Evolutionary conservation across 1,140 invertebrate genomes (phyloP), one percentile per base, ranked within the genome.

Genomic region (Atta texana): DNA sequence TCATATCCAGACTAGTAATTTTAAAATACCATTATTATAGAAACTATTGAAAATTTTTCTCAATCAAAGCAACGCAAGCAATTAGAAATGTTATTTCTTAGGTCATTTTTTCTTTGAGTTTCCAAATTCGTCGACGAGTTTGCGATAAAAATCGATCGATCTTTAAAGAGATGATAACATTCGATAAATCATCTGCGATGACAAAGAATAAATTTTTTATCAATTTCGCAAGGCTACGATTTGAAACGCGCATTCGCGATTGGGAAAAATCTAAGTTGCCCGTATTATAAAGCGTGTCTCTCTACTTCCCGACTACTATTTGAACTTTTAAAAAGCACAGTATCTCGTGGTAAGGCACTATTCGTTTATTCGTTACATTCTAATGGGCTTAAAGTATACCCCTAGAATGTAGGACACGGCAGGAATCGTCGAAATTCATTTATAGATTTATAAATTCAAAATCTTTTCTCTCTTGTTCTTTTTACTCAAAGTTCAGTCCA

Each of bases 281-380:
- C 24, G 24, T 49, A n/a, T 61, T 66, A 14, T 31, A 44, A 34
- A 82, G 28, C 80, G 66, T 21, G 10, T 61, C 44, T 31, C 34
- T 39, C 31, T 81, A 55, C n/a, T 69, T 31, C 34, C 78, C 51
- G 28, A 61, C 24, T 84, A 61, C 24, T 84, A 75, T 75, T 84
- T 75, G 55, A 85, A 78, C 59, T 53, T 85, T 69, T 21, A 12
- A 64, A 85, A 85, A 85, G 59, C 82, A 28, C 74, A 80, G 39
- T 78, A 66, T 84, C 69, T 78, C 74, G 10, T 53, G 59, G 59
- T 76, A 78, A 85, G 82, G 75, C 75, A 77, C 82, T 85, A 80
- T 78, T 80, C 39, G 28, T 55, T 85, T 59, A 85, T 66, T 77
- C 21, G 8, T 85, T 80, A 85, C 53, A 55, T 77, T 12, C 34